Base-by-base conservation (phyloP, 2,888 invertebrate genomes). In the Carpatolechia fugitivella region DNA sequence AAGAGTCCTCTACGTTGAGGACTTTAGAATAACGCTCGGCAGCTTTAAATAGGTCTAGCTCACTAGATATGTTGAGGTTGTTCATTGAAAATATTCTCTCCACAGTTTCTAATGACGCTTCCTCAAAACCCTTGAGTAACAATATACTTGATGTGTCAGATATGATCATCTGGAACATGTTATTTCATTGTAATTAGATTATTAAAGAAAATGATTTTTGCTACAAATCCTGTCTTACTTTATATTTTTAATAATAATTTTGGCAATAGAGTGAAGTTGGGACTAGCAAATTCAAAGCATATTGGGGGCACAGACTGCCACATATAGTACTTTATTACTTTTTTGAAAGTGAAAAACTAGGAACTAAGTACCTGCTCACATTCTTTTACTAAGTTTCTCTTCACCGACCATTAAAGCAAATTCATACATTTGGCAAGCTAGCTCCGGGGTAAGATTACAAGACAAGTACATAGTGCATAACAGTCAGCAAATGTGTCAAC, bases 51-150 rank as follows among this genome's bases (percentile, higher is more conserved):
- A 48, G 18, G 1, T 31, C 33, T 8, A 48, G 18, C 33, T 48
- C 48, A 33, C 14, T 48, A 18, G 16, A 20, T 10, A 48, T 48
- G 33, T 48, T 33, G 8, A 48, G 48, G 13, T 31, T 33, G 0
- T 48, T 30, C 48, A 33, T 31, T 33, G 48, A 16, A 48, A 48
- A 48, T 48, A 48, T 48, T 10, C 14, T 48, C 13, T 48, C 48
- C 5, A 48, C 10, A 18, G 33, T 48, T 6, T 48, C 48, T 48
- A 48, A 1, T 16, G 16, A 18, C 3, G 20, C 16, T 33, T 48
- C 33, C 14, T 33, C 31, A 33, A 48, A 18, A n/a, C 48, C 20
- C 14, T 48, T 48, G 11, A 13, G 14, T 16, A 7, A 11, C 5
- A 48, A 13, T 24, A 48, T 24, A 11, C 18, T 33, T 31, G 14